These are phyloP conservation scores for Norana najaformis DNA, from an alignment of 2,888 invertebrate genomes.

Conservation along the genomic window DNA sequence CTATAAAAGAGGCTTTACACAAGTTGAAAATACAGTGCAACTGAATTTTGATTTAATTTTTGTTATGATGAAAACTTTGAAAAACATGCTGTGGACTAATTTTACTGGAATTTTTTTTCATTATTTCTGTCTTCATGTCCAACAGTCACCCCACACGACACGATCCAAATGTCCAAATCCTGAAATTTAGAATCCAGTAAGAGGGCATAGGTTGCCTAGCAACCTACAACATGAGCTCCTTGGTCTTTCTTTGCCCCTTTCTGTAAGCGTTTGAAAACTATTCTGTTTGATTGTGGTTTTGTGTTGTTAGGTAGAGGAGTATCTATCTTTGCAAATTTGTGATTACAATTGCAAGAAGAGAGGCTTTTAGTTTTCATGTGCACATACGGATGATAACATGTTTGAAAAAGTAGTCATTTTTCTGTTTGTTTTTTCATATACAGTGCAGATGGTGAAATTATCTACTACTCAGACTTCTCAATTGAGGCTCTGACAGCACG, in stretches of 20 bases:
- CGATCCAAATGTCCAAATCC: neutral
- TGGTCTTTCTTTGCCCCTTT: no score
- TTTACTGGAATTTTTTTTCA: neutral
- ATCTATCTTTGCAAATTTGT: neutral
- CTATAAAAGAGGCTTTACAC: no score
- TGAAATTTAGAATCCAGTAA: neutral
- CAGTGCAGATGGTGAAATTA: constrained; percentile 22
- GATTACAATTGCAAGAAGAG: neutral
- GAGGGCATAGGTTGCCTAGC: neutral
- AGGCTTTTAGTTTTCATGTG: neutral
- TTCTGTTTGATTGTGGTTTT: no score
- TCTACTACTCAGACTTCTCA: constrained; percentile 10
- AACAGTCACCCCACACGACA: neutral
- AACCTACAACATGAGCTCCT: neutral
- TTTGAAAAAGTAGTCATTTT: neutral
- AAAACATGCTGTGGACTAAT: no score
- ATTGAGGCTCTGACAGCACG: constrained; percentile 6
- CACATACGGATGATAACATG: neutral
- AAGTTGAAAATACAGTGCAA: no score
- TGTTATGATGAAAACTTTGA: neutral
- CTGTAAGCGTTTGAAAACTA: no score
- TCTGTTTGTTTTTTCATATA: neutral
- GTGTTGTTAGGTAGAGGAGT: no score
- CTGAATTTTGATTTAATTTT: neutral
- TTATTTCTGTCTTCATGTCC: neutral